phyloP scores from a whole-genome alignment of 2,113 vertebrate species.

The Casuarius casuarius region DNA sequence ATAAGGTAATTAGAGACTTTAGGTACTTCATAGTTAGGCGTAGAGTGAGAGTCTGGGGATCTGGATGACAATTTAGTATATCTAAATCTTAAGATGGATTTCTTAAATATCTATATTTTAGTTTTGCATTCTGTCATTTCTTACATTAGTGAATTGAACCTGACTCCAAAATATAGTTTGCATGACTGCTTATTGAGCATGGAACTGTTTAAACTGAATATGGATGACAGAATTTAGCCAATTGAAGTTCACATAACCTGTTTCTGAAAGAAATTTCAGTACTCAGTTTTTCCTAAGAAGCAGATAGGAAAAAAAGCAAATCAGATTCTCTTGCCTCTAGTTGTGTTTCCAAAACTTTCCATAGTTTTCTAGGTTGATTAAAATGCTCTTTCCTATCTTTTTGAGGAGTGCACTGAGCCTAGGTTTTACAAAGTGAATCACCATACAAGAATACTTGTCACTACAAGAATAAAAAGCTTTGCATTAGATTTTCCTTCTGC shows the following conservation, averaged over 20 bases:
- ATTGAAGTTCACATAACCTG: not conserved
- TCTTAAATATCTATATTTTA: not conserved
- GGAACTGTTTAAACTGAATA: not conserved
- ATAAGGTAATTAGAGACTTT: not conserved
- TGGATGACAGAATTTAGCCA: not conserved
- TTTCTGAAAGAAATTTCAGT: not conserved
- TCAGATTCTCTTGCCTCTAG: not conserved
- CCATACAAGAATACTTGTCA: not conserved
- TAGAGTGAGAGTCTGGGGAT: not conserved
- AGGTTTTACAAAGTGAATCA: not conserved
- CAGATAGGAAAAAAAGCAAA: not conserved
- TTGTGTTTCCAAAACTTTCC: not conserved
- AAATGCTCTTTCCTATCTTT: not conserved
- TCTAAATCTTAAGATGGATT: not conserved
- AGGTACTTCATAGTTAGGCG: not conserved
- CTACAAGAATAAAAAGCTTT: not conserved
- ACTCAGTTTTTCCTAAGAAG: not conserved
- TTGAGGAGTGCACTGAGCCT: not conserved
- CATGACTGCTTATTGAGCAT: not conserved
- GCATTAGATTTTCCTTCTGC: not conserved
- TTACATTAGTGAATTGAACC: not conserved
- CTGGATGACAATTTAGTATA: not conserved
- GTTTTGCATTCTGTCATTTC: not conserved
- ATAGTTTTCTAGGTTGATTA: not conserved
- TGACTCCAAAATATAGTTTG: not conserved